Base-by-base conservation (phyloP, 1,140 invertebrate species). In the Scaptomyza hsui region DNA sequence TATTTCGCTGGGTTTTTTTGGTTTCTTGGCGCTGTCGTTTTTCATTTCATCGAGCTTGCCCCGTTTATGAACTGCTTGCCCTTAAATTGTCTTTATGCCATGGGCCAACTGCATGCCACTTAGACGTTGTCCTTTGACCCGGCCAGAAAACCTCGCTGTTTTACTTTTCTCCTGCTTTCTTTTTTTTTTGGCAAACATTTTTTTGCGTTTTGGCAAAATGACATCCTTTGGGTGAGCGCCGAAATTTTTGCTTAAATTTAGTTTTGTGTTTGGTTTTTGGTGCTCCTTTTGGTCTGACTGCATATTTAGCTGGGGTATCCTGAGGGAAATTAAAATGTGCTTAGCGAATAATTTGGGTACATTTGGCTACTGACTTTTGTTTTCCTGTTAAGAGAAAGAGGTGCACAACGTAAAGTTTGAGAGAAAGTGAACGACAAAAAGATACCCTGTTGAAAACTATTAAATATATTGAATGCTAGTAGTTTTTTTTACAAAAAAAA, bases 31-130 rank as follows among this genome's bases (percentile, higher is more conserved):
- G 29, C 13, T 64, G 49, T 62, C 78, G 70, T 78, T 82, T 78
- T 78, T 77, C 74, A 82, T 82, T 77, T 70, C 70, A 82, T 70
- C 78, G 61, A 65, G 70, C 65, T 29, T 7, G 78, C 48, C 73
- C 71, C 68, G 71, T 81, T 86, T 86, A 86, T 86, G 82, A 86
- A 86, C 81, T 86, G 68, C 53, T 57, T 21, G 42, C 69, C 63
- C 77, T 71, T 86, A 88, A 86, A 86, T 86, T 86, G 82, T 83
- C 78, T 82, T 83, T 70, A 74, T 78, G 78, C 79, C 78, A 74
- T 56, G 55, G 74, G 78, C 60, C 48, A 59, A 73, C 76, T 71
- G 52, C 45, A 67, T 51, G 69, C 76, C 67, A 70, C 76, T 69
- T 79, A 74, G 76, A 63, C 48, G 76, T 37, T 61, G 64, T 79